Evolutionary conservation across 2,797 vertebrate species (phyloP).

Genomic region (Anguilla pacifica): DNA sequence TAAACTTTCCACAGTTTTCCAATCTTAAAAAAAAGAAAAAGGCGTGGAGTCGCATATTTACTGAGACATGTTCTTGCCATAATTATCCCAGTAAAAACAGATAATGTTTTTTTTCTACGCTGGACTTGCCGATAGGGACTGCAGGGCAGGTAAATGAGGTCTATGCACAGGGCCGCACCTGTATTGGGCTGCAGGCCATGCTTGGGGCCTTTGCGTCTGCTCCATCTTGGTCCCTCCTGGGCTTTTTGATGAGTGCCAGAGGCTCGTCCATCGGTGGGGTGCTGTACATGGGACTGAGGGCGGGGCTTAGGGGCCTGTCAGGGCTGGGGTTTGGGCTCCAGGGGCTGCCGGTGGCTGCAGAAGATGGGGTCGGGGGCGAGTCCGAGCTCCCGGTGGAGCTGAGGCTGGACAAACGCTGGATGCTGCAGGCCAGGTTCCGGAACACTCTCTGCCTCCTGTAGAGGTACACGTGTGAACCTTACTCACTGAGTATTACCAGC

Average conservation of each 20-base stretch:
- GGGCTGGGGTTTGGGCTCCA: constrained; percentile 7
- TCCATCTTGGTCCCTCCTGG: not conserved
- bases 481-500: not conserved
- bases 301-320: not conserved
- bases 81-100: not conserved
- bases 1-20: not conserved
- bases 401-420: constrained; percentile 1
- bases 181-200: not conserved
- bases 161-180: not conserved
- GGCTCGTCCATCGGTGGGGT: constrained; percentile 26
- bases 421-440: not conserved
- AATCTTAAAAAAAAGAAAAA: not conserved
- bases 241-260: constrained; percentile 29
- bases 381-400: not conserved
- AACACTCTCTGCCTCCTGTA: constrained; percentile 12
- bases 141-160: not conserved
- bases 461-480: not conserved
- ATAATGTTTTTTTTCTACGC: not conserved
- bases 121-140: not conserved
- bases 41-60: not conserved
- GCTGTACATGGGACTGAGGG: not conserved
- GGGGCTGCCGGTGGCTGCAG: not conserved
- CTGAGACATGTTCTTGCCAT: not conserved
- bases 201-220: not conserved
- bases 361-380: not conserved